Evolutionary conservation across 1,140 invertebrate genomes (phyloP), one percentile per base, ranked within the genome.

Genomic region (Galleria mellonella): DNA sequence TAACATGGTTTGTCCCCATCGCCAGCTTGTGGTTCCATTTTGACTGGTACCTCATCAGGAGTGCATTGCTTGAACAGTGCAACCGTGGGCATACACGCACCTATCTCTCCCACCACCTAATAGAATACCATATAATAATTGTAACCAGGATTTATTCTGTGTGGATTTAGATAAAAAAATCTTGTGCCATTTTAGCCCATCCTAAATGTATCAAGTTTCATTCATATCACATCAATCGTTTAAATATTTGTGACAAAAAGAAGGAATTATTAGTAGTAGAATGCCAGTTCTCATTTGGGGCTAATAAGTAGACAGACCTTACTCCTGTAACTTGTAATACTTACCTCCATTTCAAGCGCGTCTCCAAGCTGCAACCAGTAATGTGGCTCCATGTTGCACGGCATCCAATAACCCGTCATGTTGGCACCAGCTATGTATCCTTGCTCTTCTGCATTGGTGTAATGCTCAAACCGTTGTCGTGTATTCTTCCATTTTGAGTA

Each of bases 401-500:
- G 55, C 0, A 39, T 44, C 75, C 75, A 79, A 54, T 64, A 67
- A 10, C 78, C 78, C 1, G 78, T 60, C 78, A 83, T 83, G 55
- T 83, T 83, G 38, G 72, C 63, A 23, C 75, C 78, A 2, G 78
- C 78, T 4, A 74, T 27, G 55, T 36, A 14, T 1, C 78, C 78
- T 45, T 70, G 65, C 55, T 76, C 61, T 47, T 53, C 51, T 0
- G 78, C 75, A 32, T 62, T 65, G 6, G 38, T 43, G 50, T 58
- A 67, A 43, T 81, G 72, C 32, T 72, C 67, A 40, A 66, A 42
- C 0, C 78, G 65, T 3, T 72, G 45, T 8, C 78, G 49, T 8
- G 62, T 68, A 52, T 75, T 63, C 29, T 73, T 74, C 75, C 75
- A 79, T 42, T 75, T 68, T 9, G 72, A 72, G 52, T 76, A 79